phyloP scores from a whole-genome alignment of 2,113 vertebrate genomes.

The Hemiprocne comata region DNA sequence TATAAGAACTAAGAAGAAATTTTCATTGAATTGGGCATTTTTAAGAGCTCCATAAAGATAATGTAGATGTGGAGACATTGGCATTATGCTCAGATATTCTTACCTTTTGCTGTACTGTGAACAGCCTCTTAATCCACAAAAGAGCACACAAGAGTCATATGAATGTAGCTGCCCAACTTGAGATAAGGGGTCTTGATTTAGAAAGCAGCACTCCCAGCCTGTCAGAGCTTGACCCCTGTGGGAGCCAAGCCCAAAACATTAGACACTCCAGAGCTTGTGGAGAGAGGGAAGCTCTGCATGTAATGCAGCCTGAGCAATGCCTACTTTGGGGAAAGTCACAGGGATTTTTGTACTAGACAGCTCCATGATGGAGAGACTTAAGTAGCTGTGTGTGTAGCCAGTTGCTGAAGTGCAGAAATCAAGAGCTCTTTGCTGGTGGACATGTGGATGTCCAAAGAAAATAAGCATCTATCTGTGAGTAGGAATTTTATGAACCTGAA shows the following conservation, averaged over 20 bases:
- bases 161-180: neutral
- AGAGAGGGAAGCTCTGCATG: neutral
- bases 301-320: fast-evolving
- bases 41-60: neutral
- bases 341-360: neutral
- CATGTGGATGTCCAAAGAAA: neutral
- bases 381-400: neutral
- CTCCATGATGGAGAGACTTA: neutral
- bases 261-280: neutral
- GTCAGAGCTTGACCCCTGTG: neutral
- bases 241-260: neutral
- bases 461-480: fast-evolving
- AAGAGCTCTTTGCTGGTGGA: neutral
- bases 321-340: neutral
- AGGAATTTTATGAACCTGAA: neutral
- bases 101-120: neutral
- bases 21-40: neutral
- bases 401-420: neutral
- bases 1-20: neutral
- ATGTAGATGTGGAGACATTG: neutral
- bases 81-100: neutral
- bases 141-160: neutral
- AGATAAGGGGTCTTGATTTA: neutral
- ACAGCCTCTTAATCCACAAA: neutral
- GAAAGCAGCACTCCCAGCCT: neutral